These are phyloP conservation scores for Nysson spinosus DNA, from an alignment of 2,888 invertebrate species.

Conservation along the genomic window DNA sequence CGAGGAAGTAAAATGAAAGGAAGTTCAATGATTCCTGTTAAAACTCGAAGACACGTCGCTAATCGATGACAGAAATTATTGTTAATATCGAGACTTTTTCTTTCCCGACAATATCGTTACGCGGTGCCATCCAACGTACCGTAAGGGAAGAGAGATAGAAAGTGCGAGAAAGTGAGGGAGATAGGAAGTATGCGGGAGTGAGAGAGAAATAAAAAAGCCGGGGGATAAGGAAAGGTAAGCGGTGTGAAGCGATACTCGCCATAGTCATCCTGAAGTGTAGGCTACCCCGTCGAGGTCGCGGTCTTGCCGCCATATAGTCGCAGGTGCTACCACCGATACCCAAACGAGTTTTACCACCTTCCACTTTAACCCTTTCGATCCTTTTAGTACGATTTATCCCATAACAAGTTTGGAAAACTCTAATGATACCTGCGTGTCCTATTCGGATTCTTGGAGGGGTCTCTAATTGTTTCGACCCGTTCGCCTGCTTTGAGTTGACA, in stretches of 20 bases:
- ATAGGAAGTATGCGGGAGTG: too few relatives aligned
- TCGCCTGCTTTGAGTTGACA: too few relatives aligned
- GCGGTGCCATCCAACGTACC: slow-evolving; percentile 32
- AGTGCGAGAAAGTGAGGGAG: too few relatives aligned
- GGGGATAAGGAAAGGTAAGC: slow-evolving; percentile 35
- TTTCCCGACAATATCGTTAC: slow-evolving; percentile 30
- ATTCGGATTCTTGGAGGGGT: too few relatives aligned
- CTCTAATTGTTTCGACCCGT: too few relatives aligned
- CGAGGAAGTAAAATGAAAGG: too few relatives aligned
- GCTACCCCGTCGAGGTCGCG: slow-evolving; percentile 61
- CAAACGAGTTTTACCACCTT: slow-evolving; percentile 58
- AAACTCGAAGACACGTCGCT: slow-evolving; percentile 3
- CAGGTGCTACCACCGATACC: slow-evolving; percentile 46
- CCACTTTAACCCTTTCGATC: too few relatives aligned
- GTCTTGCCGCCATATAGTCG: slow-evolving; percentile 46
- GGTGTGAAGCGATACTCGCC: slow-evolving; percentile 64
- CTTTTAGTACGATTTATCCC: too few relatives aligned
- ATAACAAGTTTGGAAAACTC: too few relatives aligned
- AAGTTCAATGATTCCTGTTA: too few relatives aligned
- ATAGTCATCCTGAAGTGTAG: slow-evolving; percentile 45
- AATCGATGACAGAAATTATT: slow-evolving; percentile 29
- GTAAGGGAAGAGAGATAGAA: slow-evolving; percentile 2
- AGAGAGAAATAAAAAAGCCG: too few relatives aligned
- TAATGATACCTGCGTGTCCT: too few relatives aligned
- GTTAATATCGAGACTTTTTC: slow-evolving; percentile 30